Percentiles rank a stretch among this genome's conserved stretches.
Evolutionary conservation across 2,888 invertebrate species (phyloP).

Genomic region (Ommatoiulus sabulosus): DNA sequence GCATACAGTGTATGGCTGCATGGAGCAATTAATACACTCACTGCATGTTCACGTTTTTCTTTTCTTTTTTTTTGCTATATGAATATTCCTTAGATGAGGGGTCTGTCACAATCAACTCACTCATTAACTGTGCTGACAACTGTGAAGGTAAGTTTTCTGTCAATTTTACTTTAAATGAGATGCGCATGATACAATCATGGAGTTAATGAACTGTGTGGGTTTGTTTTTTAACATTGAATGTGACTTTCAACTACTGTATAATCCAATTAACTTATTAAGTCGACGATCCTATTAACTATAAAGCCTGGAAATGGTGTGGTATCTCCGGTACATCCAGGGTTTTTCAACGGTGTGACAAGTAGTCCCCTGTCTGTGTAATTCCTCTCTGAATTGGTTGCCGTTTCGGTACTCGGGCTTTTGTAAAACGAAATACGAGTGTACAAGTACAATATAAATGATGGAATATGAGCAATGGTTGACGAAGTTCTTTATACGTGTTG

Average conservation of each 20-base stretch:
- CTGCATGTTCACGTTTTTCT: conserved; percentile 55
- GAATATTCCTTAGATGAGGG: conserved; percentile 55
- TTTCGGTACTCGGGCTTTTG: background rate
- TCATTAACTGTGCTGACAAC: conserved; percentile 56
- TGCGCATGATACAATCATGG: conserved; percentile 10
- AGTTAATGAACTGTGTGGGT: conserved; percentile 4
- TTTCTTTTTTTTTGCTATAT: conserved; percentile 49
- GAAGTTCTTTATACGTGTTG: background rate
- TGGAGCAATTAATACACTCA: conserved; percentile 49
- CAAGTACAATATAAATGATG: background rate
- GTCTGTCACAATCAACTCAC: conserved; percentile 55
- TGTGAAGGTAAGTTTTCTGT: conserved; percentile 57
- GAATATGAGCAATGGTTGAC: background rate
- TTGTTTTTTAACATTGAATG: conserved; percentile 7
- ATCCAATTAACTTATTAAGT: background rate
- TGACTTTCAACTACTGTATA: background rate
- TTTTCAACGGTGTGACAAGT: background rate
- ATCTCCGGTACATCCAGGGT: background rate
- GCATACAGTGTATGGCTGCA: background rate
- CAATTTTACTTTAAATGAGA: background rate
- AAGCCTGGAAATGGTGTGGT: background rate
- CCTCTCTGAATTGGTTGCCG: background rate
- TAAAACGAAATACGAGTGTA: background rate
- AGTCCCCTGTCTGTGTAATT: background rate
- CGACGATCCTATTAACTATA: background rate